A percentile compares a stretch with the other conserved stretches of the same genome.
These are phyloP conservation scores for Thymelicus sylvestris DNA, from an alignment of 2,888 invertebrate genomes.

Conservation along the genomic window DNA sequence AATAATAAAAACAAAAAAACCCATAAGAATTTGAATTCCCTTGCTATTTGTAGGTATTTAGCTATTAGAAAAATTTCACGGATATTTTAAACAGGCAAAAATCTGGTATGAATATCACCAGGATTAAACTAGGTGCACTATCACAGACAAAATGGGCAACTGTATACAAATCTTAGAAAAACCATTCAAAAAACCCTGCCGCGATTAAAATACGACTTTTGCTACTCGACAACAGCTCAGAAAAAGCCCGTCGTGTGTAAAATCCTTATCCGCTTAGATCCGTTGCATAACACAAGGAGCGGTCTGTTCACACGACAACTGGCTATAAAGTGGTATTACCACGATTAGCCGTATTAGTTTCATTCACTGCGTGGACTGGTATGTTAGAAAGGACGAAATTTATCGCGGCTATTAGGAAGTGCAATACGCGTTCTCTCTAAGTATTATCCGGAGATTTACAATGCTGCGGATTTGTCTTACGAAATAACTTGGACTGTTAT, in stretches of 20 bases:
- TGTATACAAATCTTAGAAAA: too few species aligned
- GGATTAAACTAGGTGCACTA: too few species aligned
- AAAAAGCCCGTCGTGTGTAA: background rate
- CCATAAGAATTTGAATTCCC: too few species aligned
- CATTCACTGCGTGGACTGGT: slow-evolving; percentile 16
- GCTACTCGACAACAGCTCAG: too few species aligned
- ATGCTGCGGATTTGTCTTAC: slow-evolving; percentile 8
- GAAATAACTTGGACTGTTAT: background rate
- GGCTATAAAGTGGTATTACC: slow-evolving; percentile 20
- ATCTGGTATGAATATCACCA: too few species aligned
- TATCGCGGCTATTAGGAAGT: slow-evolving; percentile 24
- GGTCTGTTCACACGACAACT: slow-evolving; percentile 32
- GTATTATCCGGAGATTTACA: slow-evolving; percentile 15
- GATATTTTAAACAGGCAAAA: too few species aligned
- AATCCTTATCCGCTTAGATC: slow-evolving; percentile 34
- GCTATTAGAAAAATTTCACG: too few species aligned
- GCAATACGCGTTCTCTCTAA: background rate
- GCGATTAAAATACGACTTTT: too few species aligned
- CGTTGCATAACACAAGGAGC: slow-evolving; percentile 42
- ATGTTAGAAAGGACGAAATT: slow-evolving; percentile 17
- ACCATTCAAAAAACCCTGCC: too few species aligned
- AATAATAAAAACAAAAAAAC: too few species aligned
- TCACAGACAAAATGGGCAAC: too few species aligned
- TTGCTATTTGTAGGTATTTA: too few species aligned
- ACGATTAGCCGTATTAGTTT: slow-evolving; percentile 28